A percentile compares a stretch with the other conserved stretches of the same genome.
Evolutionary conservation across 2,888 invertebrate genomes (phyloP).

Genomic region (Meganola albula): DNA sequence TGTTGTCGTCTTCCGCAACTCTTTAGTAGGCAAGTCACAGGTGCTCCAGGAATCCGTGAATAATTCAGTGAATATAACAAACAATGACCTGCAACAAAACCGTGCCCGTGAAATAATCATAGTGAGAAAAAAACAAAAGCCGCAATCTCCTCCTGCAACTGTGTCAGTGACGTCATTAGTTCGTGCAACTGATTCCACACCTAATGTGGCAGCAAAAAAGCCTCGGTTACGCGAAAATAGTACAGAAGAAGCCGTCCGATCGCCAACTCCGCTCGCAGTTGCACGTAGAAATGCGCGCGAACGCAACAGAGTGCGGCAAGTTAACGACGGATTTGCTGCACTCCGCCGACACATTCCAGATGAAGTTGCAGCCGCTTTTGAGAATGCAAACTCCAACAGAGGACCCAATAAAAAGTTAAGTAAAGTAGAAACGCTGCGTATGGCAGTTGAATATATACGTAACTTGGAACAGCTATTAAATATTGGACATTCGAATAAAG

Average conservation of each 20-base stretch:
- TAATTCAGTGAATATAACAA: constrained; percentile 76
- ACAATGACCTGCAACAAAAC: constrained; percentile 54
- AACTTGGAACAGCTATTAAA: constrained; percentile 87
- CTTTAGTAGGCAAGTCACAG: constrained; percentile 78
- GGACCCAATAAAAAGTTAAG: constrained; percentile 87
- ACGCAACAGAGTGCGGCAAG: constrained; percentile 94
- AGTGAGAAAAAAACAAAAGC: constrained; percentile 70
- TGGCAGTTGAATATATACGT: constrained; percentile 94
- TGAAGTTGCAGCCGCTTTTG: constrained; percentile 84
- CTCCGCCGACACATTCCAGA: constrained; percentile 91
- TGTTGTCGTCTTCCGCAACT: constrained; percentile 79
- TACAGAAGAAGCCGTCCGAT: constrained; percentile 62
- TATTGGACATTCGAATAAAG: constrained; percentile 79
- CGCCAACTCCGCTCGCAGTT: constrained; percentile 87
- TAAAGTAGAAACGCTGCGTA: constrained; percentile 92
- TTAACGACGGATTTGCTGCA: constrained; percentile 94
- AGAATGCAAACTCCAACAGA: constrained; percentile 80
- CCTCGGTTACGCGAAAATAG: constrained; percentile 60
- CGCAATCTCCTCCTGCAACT: constrained; percentile 52
- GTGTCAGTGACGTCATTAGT: constrained; percentile 68
- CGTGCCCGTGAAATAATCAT: constrained; percentile 73
- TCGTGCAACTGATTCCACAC: constrained; percentile 51
- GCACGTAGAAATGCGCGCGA: constrained; percentile 94
- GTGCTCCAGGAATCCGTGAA: constrained; percentile 81
- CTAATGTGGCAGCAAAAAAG: constrained; percentile 50